Base-by-base conservation (phyloP, 2,797 vertebrate genomes). In the Lutjanus argentimaculatus region DNA sequence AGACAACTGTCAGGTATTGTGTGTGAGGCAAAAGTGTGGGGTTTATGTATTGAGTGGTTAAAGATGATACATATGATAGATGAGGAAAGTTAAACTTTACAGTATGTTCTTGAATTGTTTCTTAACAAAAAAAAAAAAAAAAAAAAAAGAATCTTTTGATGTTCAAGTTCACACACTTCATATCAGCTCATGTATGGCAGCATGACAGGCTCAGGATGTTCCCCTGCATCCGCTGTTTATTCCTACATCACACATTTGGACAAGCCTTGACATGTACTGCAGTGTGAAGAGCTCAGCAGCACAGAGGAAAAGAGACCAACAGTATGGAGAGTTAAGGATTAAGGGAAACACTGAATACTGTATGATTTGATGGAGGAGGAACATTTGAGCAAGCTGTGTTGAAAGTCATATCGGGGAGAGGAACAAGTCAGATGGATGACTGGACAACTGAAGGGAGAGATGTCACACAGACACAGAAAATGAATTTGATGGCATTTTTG, bases 401-500 rank as follows among this genome's bases (percentile, higher is more conserved):
- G 11, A 66, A 61, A 61, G 14, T 30, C 25, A 30, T 30, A 30
- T 30, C 25, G 25, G 25, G 25, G 25, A 30, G 25, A 30, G 25
- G 25, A 30, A 30, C 25, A 4, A 30, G 25, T 30, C 9, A 2
- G 48, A 25, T 21, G 30, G 17, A 63, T 67, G 46, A 46, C 25
- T 65, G 49, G 57, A 36, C 15, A 43, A 58, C 21, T 66, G 25
- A 21, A 70, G 2, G 12, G 14, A 25, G 25, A 36, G 22, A 22
- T 30, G 15, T 40, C 64, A 57, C 55, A 48, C 52, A 49, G 46
- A 40, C 64, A 76, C 69, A 67, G 64, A 45, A 82, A 85, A 82
- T 82, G 49, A 77, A 12, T 77, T 69, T 72, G 45, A 67, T 67
- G 74, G 67, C 22, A 78, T 85, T 89, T 83, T 69, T 76, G 82